phyloP scores from a whole-genome alignment of 2,797 vertebrate genomes.

The Anas bahamensis region DNA sequence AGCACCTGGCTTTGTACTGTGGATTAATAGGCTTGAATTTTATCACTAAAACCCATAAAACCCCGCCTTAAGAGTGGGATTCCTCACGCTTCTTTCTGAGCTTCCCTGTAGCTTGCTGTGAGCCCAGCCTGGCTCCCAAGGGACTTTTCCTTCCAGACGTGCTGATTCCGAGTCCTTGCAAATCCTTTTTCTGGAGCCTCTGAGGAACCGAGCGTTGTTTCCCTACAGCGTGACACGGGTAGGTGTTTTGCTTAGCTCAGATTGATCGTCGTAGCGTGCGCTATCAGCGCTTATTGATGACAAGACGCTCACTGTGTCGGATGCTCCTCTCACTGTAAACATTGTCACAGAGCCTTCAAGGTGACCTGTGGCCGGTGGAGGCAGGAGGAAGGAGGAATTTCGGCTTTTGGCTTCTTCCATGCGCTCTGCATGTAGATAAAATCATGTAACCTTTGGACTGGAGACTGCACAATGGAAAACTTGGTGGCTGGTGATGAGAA shows the following conservation, averaged over 20 bases:
- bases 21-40: neutral
- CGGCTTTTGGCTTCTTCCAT: neutral
- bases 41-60: neutral
- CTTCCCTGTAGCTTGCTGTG: neutral
- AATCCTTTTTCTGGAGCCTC: neutral
- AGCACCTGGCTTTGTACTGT: neutral
- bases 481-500: neutral
- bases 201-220: accelerated
- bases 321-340: neutral
- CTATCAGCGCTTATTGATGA: neutral
- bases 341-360: neutral
- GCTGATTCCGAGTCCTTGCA: neutral
- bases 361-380: neutral
- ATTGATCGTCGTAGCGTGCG: neutral
- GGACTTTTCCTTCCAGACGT: neutral
- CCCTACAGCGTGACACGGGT: accelerated
- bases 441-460: neutral
- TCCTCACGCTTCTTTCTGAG: accelerated
- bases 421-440: neutral
- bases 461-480: neutral
- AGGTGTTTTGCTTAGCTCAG: neutral
- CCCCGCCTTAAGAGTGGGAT: neutral
- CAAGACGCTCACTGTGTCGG: neutral
- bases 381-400: neutral
- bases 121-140: neutral